Evolutionary conservation across 1,140 invertebrate species (phyloP).

Genomic region (Meloidogyne exigua): DNA sequence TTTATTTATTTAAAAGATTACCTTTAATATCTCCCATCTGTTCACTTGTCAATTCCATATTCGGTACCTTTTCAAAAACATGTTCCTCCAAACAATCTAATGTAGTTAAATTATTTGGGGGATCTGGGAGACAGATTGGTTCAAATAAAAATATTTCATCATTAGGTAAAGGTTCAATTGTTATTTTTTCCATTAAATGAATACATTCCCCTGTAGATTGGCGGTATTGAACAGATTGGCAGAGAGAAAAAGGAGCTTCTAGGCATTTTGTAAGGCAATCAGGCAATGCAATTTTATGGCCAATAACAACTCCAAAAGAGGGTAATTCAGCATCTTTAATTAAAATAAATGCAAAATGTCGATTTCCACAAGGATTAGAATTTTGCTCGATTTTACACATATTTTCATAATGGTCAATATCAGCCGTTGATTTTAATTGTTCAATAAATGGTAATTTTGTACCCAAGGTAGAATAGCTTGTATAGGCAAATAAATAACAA

Average conservation of each 20-base stretch:
- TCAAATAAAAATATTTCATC: constrained; percentile 44
- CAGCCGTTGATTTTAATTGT: constrained; percentile 20
- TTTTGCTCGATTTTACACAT: constrained; percentile 17
- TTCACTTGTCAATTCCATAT: constrained; percentile 24
- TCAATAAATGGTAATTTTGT: constrained; percentile 11
- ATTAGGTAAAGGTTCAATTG: constrained; percentile 20
- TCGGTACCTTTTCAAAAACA: constrained; percentile 43
- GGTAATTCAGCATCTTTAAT: constrained; percentile 36
- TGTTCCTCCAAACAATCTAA: constrained; percentile 44
- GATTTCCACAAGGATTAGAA: constrained; percentile 25
- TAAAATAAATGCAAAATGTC: constrained; percentile 42
- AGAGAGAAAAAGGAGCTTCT: constrained; percentile 39
- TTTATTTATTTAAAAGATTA: background rate
- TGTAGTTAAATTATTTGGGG: constrained; percentile 11
- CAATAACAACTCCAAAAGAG: constrained; percentile 14
- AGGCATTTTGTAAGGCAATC: constrained; percentile 33
- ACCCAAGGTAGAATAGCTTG: background rate
- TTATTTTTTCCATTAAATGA: constrained; percentile 32
- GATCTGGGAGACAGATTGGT: constrained; percentile 43
- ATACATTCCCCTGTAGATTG: constrained; percentile 37
- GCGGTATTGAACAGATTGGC: constrained; percentile 45
- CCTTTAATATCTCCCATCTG: background rate
- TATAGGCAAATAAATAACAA: constrained; percentile 3
- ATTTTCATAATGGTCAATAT: constrained; percentile 45
- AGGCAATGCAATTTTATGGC: background rate